These are phyloP conservation scores for Spodoptera litura DNA, from an alignment of 1,140 invertebrate genomes.

Conservation along the genomic window DNA sequence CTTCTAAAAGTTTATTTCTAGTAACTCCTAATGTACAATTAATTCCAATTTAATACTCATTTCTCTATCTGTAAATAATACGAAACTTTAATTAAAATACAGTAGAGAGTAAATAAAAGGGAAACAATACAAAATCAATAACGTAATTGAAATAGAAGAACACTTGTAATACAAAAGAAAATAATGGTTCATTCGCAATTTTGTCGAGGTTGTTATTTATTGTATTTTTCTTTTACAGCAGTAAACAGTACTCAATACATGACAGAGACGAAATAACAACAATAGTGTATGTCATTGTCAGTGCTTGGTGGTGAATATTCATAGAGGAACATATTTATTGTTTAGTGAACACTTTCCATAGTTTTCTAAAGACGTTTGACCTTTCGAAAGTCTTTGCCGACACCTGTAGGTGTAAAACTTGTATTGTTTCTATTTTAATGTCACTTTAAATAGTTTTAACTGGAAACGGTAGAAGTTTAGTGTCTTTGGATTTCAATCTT, in stretches of 20 bases:
- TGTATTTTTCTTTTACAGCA: not conserved
- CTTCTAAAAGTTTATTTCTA: no score
- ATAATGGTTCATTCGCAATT: not conserved
- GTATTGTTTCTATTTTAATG: not conserved
- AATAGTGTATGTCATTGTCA: not conserved
- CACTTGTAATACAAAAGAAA: no score
- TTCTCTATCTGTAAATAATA: no score
- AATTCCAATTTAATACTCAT: no score
- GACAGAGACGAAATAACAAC: not conserved
- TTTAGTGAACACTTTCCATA: slow-evolving; percentile 14
- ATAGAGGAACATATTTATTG: not conserved
- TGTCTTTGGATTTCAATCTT: no score
- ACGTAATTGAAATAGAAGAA: no score
- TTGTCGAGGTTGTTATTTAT: not conserved
- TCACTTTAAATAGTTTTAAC: not conserved
- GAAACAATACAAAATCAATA: no score
- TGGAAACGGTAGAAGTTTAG: not conserved
- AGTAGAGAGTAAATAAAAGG: no score
- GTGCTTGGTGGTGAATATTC: not conserved
- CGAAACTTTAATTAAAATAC: no score
- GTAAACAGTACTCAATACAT: not conserved
- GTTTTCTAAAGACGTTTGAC: slow-evolving; percentile 19
- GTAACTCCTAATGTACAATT: no score
- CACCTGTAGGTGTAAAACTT: not conserved
- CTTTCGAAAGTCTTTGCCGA: slow-evolving; percentile 15